Evolutionary conservation across 2,888 invertebrate species (phyloP).

Genomic region (Molanna angustata): DNA sequence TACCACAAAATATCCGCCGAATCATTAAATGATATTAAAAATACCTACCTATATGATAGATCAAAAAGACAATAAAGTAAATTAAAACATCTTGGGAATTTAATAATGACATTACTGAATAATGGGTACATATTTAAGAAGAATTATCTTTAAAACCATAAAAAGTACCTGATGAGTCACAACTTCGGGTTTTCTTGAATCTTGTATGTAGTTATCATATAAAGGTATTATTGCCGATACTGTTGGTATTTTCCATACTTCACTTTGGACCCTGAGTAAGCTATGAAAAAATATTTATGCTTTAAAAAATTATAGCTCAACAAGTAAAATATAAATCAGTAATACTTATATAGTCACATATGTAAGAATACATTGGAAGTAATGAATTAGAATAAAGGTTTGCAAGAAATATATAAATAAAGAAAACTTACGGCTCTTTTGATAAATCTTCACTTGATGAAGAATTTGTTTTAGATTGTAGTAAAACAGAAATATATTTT

Average conservation of each 20-base stretch:
- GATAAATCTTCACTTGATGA: constrained; percentile 68
- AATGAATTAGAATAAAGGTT: no score
- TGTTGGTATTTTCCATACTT: constrained; percentile 66
- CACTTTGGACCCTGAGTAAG: constrained; percentile 61
- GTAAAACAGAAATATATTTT: constrained; percentile 63
- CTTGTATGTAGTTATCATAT: constrained; percentile 82
- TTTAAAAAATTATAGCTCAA: not conserved
- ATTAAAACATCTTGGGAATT: no score
- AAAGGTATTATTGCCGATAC: constrained; percentile 70
- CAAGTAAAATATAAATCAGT: constrained; percentile 5
- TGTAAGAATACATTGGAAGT: no score
- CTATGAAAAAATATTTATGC: constrained; percentile 43
- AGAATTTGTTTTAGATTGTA: constrained; percentile 72
- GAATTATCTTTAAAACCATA: no score
- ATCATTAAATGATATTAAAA: no score
- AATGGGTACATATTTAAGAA: no score
- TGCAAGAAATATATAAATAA: not conserved
- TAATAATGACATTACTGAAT: no score
- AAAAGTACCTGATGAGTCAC: constrained; percentile 64
- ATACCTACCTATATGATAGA: no score
- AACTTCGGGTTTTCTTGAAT: constrained; percentile 69
- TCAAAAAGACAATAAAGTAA: no score
- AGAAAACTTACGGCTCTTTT: constrained; percentile 65
- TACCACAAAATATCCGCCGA: no score
- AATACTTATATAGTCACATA: no score